Base-by-base conservation (phyloP, 2,888 invertebrate genomes). In the Tupiocoris notatus region DNA sequence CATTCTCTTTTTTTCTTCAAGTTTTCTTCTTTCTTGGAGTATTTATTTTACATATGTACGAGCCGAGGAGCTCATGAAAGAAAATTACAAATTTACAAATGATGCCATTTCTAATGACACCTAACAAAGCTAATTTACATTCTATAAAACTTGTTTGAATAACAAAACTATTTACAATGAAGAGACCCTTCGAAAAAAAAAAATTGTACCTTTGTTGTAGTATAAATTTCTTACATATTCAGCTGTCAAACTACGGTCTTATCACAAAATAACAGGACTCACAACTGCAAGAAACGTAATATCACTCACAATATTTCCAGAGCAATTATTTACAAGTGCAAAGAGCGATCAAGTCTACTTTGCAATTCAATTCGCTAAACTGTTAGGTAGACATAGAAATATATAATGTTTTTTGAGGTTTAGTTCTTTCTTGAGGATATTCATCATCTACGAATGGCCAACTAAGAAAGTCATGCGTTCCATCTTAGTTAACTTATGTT, bases 41-140 rank as follows among this genome's bases (percentile, higher is more conserved):
- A 71, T 25, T 20, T 71, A 70, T 70, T 65, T 63, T 39, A 39
- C 39, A 39, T 39, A 39, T 39, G 39, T 39, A 39, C 39, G 39
- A 39, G 39, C 39, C n/a, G n/a, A n/a, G 39, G 12, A 39, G 39
- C 39, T 39, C 39, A 7, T 39, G 12, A 39, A 39, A 61, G 61
- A 61, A 71, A 62, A 71, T 71, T 71, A 71, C 71, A 71, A 71
- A 71, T 71, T 71, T 71, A 71, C 71, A 71, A 58, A 62, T 71
- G 71, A 71, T 71, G 71, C 20, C 0, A 18, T 20, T 16, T 39
- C n/a, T 39, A 39, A 12, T 18, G 20, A 24, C 62, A 20, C 25
- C 71, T 61, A 39, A 62, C 1, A 18, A 39, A 61, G 18, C n/a
- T 39, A 62, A 59, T 56, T 68, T 68, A 68, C 59, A 16, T n/a